phyloP scores from a whole-genome alignment of 2,113 vertebrate genomes.

The Athene cunicularia region DNA sequence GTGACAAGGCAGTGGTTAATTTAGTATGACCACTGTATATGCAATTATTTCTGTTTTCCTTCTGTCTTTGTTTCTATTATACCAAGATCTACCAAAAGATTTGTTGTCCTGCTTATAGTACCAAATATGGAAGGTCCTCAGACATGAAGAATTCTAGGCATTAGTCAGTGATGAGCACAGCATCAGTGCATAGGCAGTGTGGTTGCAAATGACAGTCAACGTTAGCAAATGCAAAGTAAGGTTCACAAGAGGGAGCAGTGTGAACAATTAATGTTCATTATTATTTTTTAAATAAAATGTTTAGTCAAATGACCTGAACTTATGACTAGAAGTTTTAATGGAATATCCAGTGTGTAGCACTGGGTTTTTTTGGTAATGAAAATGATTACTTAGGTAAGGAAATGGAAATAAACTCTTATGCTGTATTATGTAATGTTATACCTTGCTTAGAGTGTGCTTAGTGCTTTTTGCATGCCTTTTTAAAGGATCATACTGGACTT shows the following conservation, averaged over 20 bases:
- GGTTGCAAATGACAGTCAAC: neutral
- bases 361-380: neutral
- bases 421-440: neutral
- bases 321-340: neutral
- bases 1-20: neutral
- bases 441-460: neutral
- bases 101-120: neutral
- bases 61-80: neutral
- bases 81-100: neutral
- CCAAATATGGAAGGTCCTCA: neutral
- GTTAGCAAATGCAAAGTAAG: neutral
- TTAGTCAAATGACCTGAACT: neutral
- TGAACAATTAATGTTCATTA: neutral
- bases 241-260: neutral
- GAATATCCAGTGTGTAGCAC: neutral
- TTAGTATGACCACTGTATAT: neutral
- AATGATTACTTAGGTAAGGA: neutral
- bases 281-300: neutral
- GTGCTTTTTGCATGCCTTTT: neutral
- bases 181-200: neutral
- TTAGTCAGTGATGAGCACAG: neutral
- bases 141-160: neutral
- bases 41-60: neutral
- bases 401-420: neutral
- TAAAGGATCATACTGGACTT: neutral